These are phyloP conservation scores for Nannoperca australis DNA, from an alignment of 2,797 vertebrate genomes.

Conservation along the genomic window DNA sequence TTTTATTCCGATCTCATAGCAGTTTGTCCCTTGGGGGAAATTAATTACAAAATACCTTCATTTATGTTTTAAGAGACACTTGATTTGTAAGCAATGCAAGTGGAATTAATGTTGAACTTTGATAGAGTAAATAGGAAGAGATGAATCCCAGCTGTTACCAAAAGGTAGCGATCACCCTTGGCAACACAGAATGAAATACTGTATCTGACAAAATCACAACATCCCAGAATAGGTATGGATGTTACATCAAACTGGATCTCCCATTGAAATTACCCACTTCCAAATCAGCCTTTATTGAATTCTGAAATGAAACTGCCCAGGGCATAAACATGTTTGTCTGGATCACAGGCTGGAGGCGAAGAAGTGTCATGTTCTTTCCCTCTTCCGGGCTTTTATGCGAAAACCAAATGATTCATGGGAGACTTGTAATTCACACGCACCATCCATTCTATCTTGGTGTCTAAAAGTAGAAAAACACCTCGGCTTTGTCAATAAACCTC, in stretches of 20 bases:
- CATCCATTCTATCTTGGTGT: slow-evolving; percentile 63
- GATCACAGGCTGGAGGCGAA: slow-evolving; percentile 57
- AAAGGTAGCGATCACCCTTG: slow-evolving; percentile 36
- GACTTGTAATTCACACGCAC: slow-evolving; percentile 72
- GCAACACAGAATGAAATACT: slow-evolving; percentile 41
- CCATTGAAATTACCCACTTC: slow-evolving; percentile 60
- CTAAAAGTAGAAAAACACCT: slow-evolving; percentile 76
- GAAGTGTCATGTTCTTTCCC: slow-evolving; percentile 69
- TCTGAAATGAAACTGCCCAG: slow-evolving; percentile 70
- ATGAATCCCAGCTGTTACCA: slow-evolving; percentile 13
- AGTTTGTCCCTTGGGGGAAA: slow-evolving; percentile 32
- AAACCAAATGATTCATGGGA: slow-evolving; percentile 79
- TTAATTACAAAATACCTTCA: slow-evolving; percentile 27
- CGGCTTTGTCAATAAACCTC: slow-evolving; percentile 75
- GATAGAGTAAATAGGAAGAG: slow-evolving; percentile 13
- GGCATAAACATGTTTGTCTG: slow-evolving; percentile 81
- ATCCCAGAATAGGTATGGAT: slow-evolving; percentile 50
- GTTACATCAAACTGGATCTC: slow-evolving; percentile 59
- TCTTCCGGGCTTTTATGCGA: slow-evolving; percentile 70
- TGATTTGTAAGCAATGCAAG: slow-evolving; percentile 14
- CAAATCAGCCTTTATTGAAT: slow-evolving; percentile 71
- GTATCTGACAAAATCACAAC: slow-evolving; percentile 39
- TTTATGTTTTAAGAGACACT: slow-evolving; percentile 30
- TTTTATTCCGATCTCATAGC: slow-evolving; percentile 31
- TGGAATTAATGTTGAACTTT: slow-evolving; percentile 22